Evolutionary conservation across 2,113 vertebrate genomes (phyloP).

Genomic region (Percina caprodes): DNA sequence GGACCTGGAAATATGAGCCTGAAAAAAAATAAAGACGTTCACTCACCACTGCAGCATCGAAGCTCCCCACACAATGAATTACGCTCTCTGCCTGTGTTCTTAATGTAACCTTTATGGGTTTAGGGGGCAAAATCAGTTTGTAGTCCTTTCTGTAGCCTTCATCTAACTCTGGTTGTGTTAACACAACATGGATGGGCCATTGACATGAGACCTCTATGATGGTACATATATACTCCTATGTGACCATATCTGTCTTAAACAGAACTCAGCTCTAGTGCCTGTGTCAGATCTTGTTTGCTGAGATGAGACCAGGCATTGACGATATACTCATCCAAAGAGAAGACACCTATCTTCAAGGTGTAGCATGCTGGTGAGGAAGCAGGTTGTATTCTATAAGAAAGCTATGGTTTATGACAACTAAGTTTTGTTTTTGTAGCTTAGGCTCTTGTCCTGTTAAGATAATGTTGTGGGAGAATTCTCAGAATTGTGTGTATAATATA

Average conservation of each 20-base stretch:
- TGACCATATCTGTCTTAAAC: not conserved
- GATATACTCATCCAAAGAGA: not conserved
- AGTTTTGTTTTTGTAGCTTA: not conserved
- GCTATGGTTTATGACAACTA: not conserved
- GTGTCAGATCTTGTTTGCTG: not conserved
- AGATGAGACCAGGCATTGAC: not conserved
- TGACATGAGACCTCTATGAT: not conserved
- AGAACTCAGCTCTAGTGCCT: not conserved
- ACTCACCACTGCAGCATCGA: slow-evolving; percentile 1
- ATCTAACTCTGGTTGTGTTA: not conserved
- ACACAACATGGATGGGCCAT: not conserved
- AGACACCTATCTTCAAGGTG: not conserved
- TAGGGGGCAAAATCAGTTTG: not conserved
- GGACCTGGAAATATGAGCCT: not conserved
- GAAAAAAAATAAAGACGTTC: slow-evolving; percentile 22
- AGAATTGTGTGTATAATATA: not conserved
- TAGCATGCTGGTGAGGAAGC: too few relatives aligned
- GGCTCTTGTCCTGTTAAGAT: not conserved
- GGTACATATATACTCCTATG: not conserved
- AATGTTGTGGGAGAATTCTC: not conserved
- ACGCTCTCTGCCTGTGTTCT: not conserved
- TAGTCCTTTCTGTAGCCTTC: not conserved
- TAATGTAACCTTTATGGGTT: slow-evolving; percentile 1
- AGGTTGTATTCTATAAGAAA: not conserved
- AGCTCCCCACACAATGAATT: not conserved